These are phyloP conservation scores for Sarcophaga peregrina DNA, from an alignment of 1,140 invertebrate genomes.

Conservation along the genomic window DNA sequence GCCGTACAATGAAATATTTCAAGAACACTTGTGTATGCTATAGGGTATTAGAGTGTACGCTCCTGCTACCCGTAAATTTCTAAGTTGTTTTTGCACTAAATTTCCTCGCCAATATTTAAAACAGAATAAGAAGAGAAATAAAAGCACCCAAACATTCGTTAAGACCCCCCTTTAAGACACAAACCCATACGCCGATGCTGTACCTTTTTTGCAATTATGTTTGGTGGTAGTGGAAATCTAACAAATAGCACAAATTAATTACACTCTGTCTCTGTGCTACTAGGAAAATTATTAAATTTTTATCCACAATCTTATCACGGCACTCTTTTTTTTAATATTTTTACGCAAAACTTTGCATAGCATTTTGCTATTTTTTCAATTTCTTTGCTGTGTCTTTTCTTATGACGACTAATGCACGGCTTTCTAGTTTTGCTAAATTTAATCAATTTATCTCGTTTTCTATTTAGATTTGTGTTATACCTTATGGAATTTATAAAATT, in stretches of 20 bases:
- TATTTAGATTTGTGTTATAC: not conserved
- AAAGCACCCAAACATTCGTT: slow-evolving; percentile 6
- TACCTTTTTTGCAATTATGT: not conserved
- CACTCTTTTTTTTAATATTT: not conserved
- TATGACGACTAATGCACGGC: slow-evolving; percentile 3
- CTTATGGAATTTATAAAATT: not conserved
- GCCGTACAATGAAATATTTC: too few species aligned
- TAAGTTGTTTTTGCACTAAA: too few species aligned
- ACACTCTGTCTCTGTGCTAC: not conserved
- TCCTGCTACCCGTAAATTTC: too few species aligned
- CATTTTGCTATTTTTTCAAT: not conserved
- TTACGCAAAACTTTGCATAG: not conserved
- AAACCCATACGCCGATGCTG: not conserved
- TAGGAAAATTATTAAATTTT: not conserved
- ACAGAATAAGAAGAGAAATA: not conserved
- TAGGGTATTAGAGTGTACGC: too few species aligned
- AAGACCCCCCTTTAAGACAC: not conserved
- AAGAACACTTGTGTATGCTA: too few species aligned
- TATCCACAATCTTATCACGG: not conserved
- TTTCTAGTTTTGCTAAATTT: not conserved
- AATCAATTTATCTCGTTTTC: not conserved
- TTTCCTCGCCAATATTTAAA: not conserved
- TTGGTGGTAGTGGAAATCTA: not conserved
- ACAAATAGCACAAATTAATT: not conserved
- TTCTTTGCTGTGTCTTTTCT: not conserved